Base-by-base conservation (phyloP, 2,888 invertebrate species). In the Acleris holmiana region DNA sequence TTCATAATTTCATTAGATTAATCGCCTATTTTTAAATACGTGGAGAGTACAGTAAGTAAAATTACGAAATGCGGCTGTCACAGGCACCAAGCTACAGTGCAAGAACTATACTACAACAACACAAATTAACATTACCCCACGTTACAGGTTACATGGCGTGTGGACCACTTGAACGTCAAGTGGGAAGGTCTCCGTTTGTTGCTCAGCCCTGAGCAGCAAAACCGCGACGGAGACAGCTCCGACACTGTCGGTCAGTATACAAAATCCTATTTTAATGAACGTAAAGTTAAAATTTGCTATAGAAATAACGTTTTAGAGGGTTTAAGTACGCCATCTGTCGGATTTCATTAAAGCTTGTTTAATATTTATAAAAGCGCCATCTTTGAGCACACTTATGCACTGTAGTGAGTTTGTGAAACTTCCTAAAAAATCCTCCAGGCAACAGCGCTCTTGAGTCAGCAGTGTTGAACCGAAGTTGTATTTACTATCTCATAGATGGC, bases 131-230 rank as follows among this genome's bases (percentile, higher is more conserved):
- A 40, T n/a, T 41, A 60, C 59, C 66, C 21, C 55, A 25, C 4
- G 65, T 71, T 68, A 0, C 69, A 92, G 91, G 95, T 97, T 67
- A 93, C 94, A 58, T 95, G 95, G 94, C 93, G 96, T 70, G 94
- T 96, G 71, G 94, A 95, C 77, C 95, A 95, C 79, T 91, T 97
- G 70, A 96, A 96, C 81, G 94, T 94, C 66, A 96, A 96, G 86
- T 97, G 97, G 97, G 95, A 96, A 79, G 94, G 95, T 58, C 94
- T 97, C 66, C 95, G 96, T 71, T 93, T 95, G 75, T 94, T 95
- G 74, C 94, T 96, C 76, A 94, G 94, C 77, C 95, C 93, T 67
- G 90, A 94, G 67, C 93, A 94, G 76, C 83, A 79, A 71, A 77
- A 80, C 47, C 79, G 73, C n/a, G 84, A 89, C 23, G 91, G 85